These are phyloP conservation scores for Melanerpes aurifrons DNA, from an alignment of 2,113 vertebrate genomes.

Conservation along the genomic window DNA sequence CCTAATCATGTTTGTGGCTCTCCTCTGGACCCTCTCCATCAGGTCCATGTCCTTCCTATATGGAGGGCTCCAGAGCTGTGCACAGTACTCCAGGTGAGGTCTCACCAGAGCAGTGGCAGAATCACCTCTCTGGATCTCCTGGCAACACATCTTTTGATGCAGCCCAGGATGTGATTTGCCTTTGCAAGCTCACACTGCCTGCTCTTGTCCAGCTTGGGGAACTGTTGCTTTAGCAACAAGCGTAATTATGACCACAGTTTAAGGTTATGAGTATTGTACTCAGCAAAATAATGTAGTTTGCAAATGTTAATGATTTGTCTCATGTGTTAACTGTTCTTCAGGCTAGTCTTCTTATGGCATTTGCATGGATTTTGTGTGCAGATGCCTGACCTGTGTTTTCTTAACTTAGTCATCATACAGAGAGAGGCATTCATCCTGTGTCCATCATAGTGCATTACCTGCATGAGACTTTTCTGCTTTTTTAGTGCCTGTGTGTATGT, in stretches of 20 bases:
- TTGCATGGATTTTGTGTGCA: not conserved
- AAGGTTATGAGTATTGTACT: not conserved
- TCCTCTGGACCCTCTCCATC: too few species aligned
- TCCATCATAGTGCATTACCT: not conserved
- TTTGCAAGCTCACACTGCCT: too few species aligned
- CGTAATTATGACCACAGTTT: conserved; percentile 25
- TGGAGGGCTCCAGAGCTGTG: too few species aligned
- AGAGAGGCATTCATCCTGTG: not conserved
- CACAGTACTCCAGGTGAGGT: too few species aligned
- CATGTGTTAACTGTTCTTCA: not conserved
- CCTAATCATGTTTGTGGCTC: too few species aligned
- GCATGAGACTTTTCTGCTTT: not conserved
- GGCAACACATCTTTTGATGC: too few species aligned
- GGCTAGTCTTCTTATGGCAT: not conserved
- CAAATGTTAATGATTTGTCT: not conserved
- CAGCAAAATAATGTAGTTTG: not conserved
- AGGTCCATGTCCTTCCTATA: too few species aligned
- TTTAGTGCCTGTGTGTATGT: not conserved
- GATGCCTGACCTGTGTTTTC: not conserved
- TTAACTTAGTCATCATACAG: not conserved
- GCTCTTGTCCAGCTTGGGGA: not conserved
- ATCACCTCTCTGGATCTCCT: too few species aligned
- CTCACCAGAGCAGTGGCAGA: too few species aligned
- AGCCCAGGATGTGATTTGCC: too few species aligned
- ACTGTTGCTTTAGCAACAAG: conserved; percentile 55